Evolutionary conservation across 1,140 invertebrate genomes (phyloP), one percentile per base, ranked within the genome.

Genomic region (Orius laevigatus): DNA sequence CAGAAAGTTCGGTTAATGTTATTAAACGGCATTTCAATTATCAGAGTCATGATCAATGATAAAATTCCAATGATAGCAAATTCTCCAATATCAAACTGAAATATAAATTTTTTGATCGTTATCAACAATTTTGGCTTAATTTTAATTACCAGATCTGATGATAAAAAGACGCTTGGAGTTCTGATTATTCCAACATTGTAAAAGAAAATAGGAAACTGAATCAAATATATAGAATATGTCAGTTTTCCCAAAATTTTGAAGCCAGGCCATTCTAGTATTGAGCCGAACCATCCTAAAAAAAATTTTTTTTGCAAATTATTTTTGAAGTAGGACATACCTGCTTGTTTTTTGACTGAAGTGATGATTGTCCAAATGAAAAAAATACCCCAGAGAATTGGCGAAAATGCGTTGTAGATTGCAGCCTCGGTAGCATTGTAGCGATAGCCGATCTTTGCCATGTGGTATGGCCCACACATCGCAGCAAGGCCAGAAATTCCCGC

Each of bases 161-260:
- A 16, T 16, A 10, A 4, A 16, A 12, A 38, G 5, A 16, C 15
- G 5, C 15, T 16, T 5, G 36, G 36, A 38, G n/a, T n/a, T 10
- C 36, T n/a, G n/a, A 12, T 38, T 4, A 16, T 38, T 12, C 68
- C 75, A 33, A 75, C 65, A 42, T 72, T 75, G 40, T 74, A 74
- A 49, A 78, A 74, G 59, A 75, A 77, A 47, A 78, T 66, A 16
- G 73, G 65, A 51, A 79, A 79, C 61, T 85, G 82, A 33, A 77
- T 69, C 1, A 87, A 66, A 56, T 84, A 87, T n/a, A 81, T 64
- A 2, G 73, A 70, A 53, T 84, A 86, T 0, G 81, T 81, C 36
- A 85, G 64, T 50, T 77, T 70, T 52, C 78, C 79, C 36, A 84
- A 67, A 8, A 82, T 62, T 8, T 76, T 62, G 48, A 83, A 64